Percentiles rank a stretch among this genome's conserved stretches.
phyloP scores from a whole-genome alignment of 2,888 invertebrate species.

The Ectobius pallidus region DNA sequence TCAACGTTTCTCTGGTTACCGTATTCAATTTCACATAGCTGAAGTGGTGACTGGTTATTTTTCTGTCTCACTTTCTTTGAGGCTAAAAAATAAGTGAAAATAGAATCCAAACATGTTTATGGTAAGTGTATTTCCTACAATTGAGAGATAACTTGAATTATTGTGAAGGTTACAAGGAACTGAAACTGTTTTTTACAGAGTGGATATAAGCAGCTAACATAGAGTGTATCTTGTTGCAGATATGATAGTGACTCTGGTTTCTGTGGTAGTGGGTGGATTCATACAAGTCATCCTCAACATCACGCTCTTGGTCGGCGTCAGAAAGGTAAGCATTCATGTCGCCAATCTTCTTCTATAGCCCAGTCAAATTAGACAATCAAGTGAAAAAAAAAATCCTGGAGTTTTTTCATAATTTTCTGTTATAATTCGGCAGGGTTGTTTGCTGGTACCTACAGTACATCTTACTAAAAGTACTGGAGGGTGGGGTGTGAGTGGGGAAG shows the following conservation, averaged over 20 bases:
- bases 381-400: not conserved
- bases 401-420: not conserved
- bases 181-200: too few species aligned
- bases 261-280: not conserved
- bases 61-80: too few species aligned
- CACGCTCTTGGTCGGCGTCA: not conserved
- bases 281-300: not conserved
- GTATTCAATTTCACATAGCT: too few species aligned
- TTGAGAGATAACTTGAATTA: too few species aligned
- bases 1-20: too few species aligned
- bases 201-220: too few species aligned
- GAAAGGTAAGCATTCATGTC: not conserved
- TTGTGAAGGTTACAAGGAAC: too few species aligned
- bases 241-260: not conserved
- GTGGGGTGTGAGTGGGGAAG: not conserved
- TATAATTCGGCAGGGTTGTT: not conserved
- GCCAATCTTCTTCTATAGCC: not conserved
- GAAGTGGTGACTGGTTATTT: too few species aligned
- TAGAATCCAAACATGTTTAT: too few species aligned
- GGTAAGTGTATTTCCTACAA: too few species aligned
- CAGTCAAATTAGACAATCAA: not conserved
- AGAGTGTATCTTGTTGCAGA: not conserved
- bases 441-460: not conserved
- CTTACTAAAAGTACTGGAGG: too few species aligned
- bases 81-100: too few species aligned